Conservation (phyloP, 2,888 invertebrate species). For the Lepetodrilus schrolli region DNA sequence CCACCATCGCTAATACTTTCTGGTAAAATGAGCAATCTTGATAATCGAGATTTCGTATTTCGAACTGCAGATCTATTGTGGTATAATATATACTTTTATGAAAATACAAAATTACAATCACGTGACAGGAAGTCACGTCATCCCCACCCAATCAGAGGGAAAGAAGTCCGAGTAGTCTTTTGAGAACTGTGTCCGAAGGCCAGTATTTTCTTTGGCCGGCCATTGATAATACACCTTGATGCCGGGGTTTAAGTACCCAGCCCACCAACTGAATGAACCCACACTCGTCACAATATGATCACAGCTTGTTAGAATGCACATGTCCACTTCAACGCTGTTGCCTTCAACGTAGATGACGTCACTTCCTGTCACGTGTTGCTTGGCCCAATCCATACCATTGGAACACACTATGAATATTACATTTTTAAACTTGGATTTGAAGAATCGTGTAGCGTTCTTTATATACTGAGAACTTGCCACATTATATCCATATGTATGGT, state of each 20-base stretch:
- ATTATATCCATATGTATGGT: slow-evolving; percentile 29
- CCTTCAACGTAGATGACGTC: slow-evolving; percentile 28
- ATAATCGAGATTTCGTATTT: no score
- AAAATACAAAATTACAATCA: no score
- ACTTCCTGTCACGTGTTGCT: slow-evolving; percentile 12
- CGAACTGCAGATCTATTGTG: no score
- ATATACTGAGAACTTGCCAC: slow-evolving; percentile 35
- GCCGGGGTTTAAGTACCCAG: slow-evolving; percentile 34
- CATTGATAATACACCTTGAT: slow-evolving; percentile 29
- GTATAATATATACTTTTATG: no score
- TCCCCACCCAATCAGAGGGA: slow-evolving; percentile 9
- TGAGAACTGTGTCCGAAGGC: neutral
- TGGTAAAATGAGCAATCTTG: no score
- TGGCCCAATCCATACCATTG: slow-evolving; percentile 35
- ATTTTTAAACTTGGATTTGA: slow-evolving; percentile 28
- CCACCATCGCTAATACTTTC: no score
- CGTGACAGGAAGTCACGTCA: neutral
- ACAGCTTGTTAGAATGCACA: slow-evolving; percentile 37
- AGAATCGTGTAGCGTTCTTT: slow-evolving; percentile 34
- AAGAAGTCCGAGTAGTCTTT: slow-evolving; percentile 22
- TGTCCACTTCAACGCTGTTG: slow-evolving; percentile 28
- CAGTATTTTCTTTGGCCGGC: neutral
- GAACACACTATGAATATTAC: slow-evolving; percentile 38
- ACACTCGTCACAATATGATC: slow-evolving; percentile 43
- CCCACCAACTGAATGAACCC: slow-evolving; percentile 40